Base-by-base conservation (phyloP, 2,888 invertebrate genomes). In the Anoncus sp. region DNA sequence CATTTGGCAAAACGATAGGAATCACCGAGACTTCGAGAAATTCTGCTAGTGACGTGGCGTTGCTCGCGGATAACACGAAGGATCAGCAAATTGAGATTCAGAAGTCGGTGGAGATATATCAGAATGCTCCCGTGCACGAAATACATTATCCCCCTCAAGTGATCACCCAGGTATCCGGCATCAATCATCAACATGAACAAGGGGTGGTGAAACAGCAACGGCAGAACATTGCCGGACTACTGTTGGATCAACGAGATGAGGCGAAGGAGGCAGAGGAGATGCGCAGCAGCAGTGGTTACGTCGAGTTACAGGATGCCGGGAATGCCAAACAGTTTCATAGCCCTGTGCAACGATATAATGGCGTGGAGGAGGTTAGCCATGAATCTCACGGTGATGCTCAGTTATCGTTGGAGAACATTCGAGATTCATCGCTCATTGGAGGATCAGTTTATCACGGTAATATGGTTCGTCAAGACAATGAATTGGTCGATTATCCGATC, bases 51-150 rank as follows among this genome's bases (percentile, higher is more conserved):
- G 31, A 63, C 27, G 45, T 14, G 18, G 20, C 31, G 1, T 24
- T 24, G 6, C 22, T 45, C 18, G 55, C 27, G 31, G 63, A 47
- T 16, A 67, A 69, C 43, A 20, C 73, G 60, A 67, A 40, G 40
- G 81, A 83, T 77, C 77, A 80, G 51, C 65, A 71, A 9, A 82
- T 91, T 59, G 90, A 90, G 80, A 87, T 90, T 69, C 90, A 90
- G 75, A 91, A 90, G 79, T 90, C 90, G 7, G 79, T 90, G 20
- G 90, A 90, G 69, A 67, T 90, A 47, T 90, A 88, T 77, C 88
- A 89, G 62, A 87, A 84, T 16, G 86, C 86, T 22, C 89, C 90
- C n/a, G 81, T 88, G 12, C 88, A 88, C n/a, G 89, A 90, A 79
- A 88, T 90, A 60, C 89, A 90, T 83, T 90, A 89, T 71, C 86